Evolutionary conservation across 2,113 vertebrate species (phyloP), one percentile per base, ranked within the genome.

Genomic region (Falcunculus frontatus): DNA sequence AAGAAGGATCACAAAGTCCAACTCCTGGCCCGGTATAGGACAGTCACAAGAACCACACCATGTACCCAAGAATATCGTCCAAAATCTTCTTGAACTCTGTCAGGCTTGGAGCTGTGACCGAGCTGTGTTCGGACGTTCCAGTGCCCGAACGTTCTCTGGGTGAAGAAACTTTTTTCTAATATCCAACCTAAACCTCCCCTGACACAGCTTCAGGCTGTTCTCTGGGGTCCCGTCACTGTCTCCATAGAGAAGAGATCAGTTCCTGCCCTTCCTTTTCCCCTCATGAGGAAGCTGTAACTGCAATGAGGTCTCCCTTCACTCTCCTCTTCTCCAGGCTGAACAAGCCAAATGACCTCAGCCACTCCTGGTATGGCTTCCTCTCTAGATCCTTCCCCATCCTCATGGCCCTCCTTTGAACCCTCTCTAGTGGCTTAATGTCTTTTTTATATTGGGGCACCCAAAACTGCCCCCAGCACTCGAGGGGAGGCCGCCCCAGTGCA

Each of bases 301-400:
- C 27, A 44, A 2, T 10, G 29, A 12, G 8, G 13, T 59, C 7
- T 46, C 19, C 13, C 23, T 33, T 25, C 52, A 33, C 4, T 13
- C 26, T 64, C 22, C 11, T 55, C 27, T 74, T 8, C 27, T 65
- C 53, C 9, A 10, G 33, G 20, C 46, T n/a, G 39, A 30, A 14
- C 46, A 75, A 5, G 16, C 13, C 16, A n/a, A 10, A 19, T 46
- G 5, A 3, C 39, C 29, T 39, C 62, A 53, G 23, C 20, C 10
- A 1, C 25, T 46, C 39, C 29, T 68, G 3, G 1, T 7, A 7
- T 0, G 1, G 20, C 30, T 68, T 2, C 20, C 6, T 4, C 13
- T 82, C n/a, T 15, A 41, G 26, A 41, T 6, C 39, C 11, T 75
- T 68, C 16, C 2, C 29, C 25, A n/a, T 30, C 52, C 2, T 46